These are phyloP conservation scores for Calyptomena viridis DNA, from an alignment of 2,113 vertebrate species.

Conservation along the genomic window DNA sequence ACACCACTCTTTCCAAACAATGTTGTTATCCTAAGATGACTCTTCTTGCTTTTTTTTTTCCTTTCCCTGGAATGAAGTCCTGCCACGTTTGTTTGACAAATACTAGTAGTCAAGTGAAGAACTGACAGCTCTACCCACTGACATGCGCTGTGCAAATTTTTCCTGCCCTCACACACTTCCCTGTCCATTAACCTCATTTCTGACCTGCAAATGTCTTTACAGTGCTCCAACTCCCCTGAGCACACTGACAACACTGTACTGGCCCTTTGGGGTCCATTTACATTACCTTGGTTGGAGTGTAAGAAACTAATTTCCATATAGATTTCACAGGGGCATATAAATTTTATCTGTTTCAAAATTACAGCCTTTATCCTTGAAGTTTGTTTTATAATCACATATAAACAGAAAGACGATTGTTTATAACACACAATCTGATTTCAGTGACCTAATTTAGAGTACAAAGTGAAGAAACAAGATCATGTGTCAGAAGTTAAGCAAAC, in stretches of 20 bases:
- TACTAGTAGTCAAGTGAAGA: conserved; percentile 9
- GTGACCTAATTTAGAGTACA: conserved; percentile 5
- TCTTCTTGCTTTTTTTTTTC: background rate
- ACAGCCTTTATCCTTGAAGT: background rate
- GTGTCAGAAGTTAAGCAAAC: conserved; percentile 1
- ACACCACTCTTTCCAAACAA: background rate
- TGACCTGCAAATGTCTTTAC: conserved; percentile 57
- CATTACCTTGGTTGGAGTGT: background rate
- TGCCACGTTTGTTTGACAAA: background rate
- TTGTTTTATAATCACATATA: conserved; percentile 38
- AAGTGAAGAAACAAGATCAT: background rate
- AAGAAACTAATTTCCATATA: conserved; percentile 23
- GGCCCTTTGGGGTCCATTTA: background rate
- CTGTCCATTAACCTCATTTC: conserved; percentile 57
- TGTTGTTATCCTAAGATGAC: background rate
- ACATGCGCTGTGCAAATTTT: conserved; percentile 41
- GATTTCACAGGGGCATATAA: background rate
- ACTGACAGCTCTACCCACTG: conserved; percentile 21
- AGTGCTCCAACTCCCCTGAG: background rate
- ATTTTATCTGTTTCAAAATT: conserved; percentile 40
- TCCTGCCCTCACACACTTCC: conserved; percentile 17
- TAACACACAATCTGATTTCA: conserved; percentile 13
- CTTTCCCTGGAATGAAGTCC: background rate
- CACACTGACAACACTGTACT: background rate
- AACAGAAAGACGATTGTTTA: conserved; percentile 45